A percentile compares a stretch with the other conserved stretches of the same genome.
phyloP scores from a whole-genome alignment of 2,113 vertebrate genomes.

The Acinonyx jubatus region DNA sequence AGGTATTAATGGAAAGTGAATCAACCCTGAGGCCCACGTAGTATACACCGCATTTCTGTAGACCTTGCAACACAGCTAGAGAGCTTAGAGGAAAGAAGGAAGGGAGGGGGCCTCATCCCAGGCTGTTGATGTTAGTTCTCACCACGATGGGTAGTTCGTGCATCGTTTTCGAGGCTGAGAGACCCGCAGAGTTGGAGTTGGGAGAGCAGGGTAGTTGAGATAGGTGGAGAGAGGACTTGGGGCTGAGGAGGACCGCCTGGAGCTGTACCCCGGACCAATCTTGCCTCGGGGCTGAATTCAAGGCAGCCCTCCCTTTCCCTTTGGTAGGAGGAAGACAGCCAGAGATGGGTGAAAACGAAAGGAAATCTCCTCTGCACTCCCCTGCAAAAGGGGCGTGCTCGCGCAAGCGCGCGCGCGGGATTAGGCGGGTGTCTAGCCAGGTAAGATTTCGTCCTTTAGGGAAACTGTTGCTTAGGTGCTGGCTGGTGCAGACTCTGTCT shows the following conservation, averaged over 20 bases:
- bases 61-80: neutral
- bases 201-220: neutral
- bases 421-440: neutral
- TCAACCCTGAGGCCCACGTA: neutral
- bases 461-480: neutral
- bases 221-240: neutral
- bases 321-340: neutral
- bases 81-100: neutral
- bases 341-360: neutral
- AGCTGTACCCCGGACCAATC: neutral
- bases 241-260: too few relatives aligned
- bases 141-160: neutral
- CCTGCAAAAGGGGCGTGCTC: neutral
- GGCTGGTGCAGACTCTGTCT: neutral
- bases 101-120: neutral
- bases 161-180: neutral
- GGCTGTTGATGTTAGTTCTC: neutral
- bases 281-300: neutral
- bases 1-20: constrained; percentile 46
- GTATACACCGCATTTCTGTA: neutral
- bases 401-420: too few relatives aligned
- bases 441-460: neutral
- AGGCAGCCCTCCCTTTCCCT: neutral
- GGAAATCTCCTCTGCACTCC: neutral
- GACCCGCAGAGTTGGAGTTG: neutral